A percentile compares a stretch with the other conserved stretches of the same genome.
Evolutionary conservation across 2,113 vertebrate genomes (phyloP).

Genomic region (Daubentonia madagascariensis): DNA sequence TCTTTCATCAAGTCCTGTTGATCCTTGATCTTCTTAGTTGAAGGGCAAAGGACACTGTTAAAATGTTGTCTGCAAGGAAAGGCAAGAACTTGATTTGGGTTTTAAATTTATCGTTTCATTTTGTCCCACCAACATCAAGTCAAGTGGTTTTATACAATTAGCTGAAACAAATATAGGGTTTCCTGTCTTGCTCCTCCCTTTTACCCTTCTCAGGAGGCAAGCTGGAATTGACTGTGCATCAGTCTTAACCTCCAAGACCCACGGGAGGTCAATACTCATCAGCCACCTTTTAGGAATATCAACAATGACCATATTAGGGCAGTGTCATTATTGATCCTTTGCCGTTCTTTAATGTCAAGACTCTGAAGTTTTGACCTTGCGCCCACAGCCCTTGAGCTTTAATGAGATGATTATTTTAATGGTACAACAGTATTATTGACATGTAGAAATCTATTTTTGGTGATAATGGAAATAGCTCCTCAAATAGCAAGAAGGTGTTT

Average conservation of each 20-base stretch:
- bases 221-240: conserved; percentile 28
- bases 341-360: conserved; percentile 28
- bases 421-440: background rate
- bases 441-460: conserved; percentile 14
- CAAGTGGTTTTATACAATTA: conserved; percentile 52
- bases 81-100: background rate
- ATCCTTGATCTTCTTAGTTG: conserved; percentile 11
- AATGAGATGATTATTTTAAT: conserved; percentile 20
- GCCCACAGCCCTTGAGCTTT: conserved; percentile 5
- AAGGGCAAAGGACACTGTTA: conserved; percentile 29
- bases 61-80: conserved; percentile 12
- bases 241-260: conserved; percentile 25
- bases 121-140: background rate
- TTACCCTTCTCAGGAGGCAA: conserved; percentile 43
- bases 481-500: background rate
- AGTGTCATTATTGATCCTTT: conserved; percentile 33
- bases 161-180: conserved; percentile 38
- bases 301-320: background rate
- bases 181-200: conserved; percentile 24
- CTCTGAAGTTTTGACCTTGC: conserved; percentile 45
- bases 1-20: conserved; percentile 16
- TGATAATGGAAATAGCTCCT: conserved; percentile 11
- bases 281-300: conserved; percentile 28
- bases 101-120: conserved; percentile 42
- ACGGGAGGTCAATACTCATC: conserved; percentile 32